Conservation (phyloP, 1,140 invertebrate species). For the Vanessa tameamea region DNA sequence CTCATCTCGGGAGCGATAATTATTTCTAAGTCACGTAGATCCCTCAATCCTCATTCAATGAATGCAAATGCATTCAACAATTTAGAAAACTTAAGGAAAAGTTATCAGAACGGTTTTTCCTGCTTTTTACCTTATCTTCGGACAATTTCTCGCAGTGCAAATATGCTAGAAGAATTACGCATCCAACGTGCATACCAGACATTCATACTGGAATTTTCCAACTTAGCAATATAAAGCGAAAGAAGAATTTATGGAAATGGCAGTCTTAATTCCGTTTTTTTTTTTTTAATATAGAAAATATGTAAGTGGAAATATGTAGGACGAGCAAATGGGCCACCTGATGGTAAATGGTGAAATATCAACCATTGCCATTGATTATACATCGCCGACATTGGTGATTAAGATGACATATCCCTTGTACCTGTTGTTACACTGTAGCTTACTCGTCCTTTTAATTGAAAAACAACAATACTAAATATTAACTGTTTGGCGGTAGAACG, state of each 20-base stretch:
- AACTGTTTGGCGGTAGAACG: no score
- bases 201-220: neutral
- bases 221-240: neutral
- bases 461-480: no score
- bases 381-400: no score
- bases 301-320: no score
- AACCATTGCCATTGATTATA: no score
- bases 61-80: conserved; percentile 37
- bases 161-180: neutral
- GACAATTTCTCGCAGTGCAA: neutral
- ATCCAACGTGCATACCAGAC: neutral
- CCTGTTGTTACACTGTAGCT: no score
- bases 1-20: conserved; percentile 20
- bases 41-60: conserved; percentile 29
- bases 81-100: conserved; percentile 28
- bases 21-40: conserved; percentile 36
- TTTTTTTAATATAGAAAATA: no score
- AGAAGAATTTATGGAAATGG: neutral
- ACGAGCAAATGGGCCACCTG: no score
- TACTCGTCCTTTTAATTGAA: no score
- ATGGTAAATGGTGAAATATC: no score
- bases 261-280: neutral
- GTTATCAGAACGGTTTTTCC: conserved; percentile 12
- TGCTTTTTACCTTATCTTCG: conserved; percentile 7
- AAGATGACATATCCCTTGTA: no score